Evolutionary conservation across 1,140 invertebrate species (phyloP), one percentile per base, ranked within the genome.

Genomic region (Armadillidium nasatum): DNA sequence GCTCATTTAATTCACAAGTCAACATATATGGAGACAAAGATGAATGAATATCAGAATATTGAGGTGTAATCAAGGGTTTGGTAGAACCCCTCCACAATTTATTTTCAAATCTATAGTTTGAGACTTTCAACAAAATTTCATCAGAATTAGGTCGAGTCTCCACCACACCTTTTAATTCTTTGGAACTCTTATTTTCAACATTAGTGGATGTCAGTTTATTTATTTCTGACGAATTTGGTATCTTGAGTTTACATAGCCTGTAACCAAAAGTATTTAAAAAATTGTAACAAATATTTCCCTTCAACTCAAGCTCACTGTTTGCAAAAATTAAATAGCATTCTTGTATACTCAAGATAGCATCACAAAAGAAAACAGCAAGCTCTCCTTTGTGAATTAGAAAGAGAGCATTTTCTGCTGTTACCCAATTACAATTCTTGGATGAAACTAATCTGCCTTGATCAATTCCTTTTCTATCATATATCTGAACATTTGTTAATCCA

Each of bases 261-360:
- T 60, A 60, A 60, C 50, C 50, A 60, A 60, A 60, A 19, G 1
- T 60, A 60, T 19, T 60, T 60, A 60, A 60, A 60, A 60, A 60
- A 60, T 60, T 60, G 19, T 60, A 4, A 15, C 11, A 15, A 50
- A 50, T 9, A 50, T 15, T 15, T 10, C 15, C 9, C 15, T 50
- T 50, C 46, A 50, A 10, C 15, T 15, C 46, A 50, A 15, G 9
- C 15, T 50, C 46, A 50, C 15, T 15, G 15, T 9, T 50, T 10
- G 15, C 15, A 9, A 50, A 10, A 50, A 10, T 9, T 9, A 50
- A 9, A 50, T 50, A 50, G 15, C 46, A 10, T 50, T 50, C 46
- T 50, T 50, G 46, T 50, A 50, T 10, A 50, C 46, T 50, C 46
- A 50, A 10, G 15, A 50, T 50, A 10, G 15, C 15, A 10, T 15